Evolutionary conservation across 2,888 invertebrate genomes (phyloP).

Genomic region (Stenurella melanura): DNA sequence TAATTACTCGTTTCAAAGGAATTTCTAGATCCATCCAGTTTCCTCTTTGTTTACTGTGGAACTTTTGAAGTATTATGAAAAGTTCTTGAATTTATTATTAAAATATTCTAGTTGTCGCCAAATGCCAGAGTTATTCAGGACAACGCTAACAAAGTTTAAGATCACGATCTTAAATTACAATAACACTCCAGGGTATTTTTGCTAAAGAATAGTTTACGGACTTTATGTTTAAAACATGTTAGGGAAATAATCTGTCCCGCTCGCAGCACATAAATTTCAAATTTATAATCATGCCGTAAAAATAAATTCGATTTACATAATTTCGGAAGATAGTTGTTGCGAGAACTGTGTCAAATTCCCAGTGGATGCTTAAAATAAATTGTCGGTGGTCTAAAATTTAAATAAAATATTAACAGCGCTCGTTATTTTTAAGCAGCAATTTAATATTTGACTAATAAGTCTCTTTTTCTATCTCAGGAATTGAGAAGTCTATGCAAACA

Average conservation of each 20-base stretch:
- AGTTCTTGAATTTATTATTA: slow-evolving; percentile 53
- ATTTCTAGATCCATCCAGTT: slow-evolving; percentile 14
- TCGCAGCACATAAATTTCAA: slow-evolving; percentile 24
- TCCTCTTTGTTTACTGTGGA: slow-evolving; percentile 36
- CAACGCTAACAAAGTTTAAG: slow-evolving; percentile 49
- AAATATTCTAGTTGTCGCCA: slow-evolving; percentile 54
- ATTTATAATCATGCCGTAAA: slow-evolving; percentile 31
- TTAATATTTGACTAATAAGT: too few species aligned
- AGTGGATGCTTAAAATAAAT: not conserved
- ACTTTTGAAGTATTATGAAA: slow-evolving; percentile 36
- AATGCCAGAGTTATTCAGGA: slow-evolving; percentile 46
- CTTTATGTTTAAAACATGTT: slow-evolving; percentile 36
- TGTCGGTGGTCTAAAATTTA: not conserved
- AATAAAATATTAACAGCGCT: not conserved
- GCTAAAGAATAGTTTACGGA: slow-evolving; percentile 38
- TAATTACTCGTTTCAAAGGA: slow-evolving; percentile 23
- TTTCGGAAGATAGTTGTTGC: not conserved
- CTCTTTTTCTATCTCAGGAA: too few species aligned
- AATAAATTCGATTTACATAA: slow-evolving; percentile 23
- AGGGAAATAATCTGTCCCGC: slow-evolving; percentile 29
- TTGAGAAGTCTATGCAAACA: too few species aligned
- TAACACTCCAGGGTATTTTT: slow-evolving; percentile 44
- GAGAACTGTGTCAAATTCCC: not conserved
- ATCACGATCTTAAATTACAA: slow-evolving; percentile 54
- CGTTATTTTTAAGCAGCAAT: too few species aligned